Percentiles rank a stretch among this genome's conserved stretches.
These are phyloP conservation scores for Dione vanillae DNA, from an alignment of 2,888 invertebrate species.

Conservation along the genomic window DNA sequence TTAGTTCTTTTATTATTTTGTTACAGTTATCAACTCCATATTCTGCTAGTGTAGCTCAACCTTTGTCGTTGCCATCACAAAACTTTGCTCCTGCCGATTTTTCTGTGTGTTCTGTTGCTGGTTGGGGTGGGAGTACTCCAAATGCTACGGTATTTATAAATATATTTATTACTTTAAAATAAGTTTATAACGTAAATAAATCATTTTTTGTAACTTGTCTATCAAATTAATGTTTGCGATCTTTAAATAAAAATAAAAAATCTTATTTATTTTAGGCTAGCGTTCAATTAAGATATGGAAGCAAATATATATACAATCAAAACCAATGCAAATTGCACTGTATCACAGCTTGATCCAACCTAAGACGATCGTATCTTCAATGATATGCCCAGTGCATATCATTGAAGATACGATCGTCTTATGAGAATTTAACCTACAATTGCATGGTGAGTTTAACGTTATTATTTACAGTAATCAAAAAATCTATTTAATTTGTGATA, in stretches of 20 bases:
- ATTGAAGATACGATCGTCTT: too few relatives aligned
- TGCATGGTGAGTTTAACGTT: constrained; percentile 57
- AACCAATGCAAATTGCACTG: constrained; percentile 52
- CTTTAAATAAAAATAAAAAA: too few relatives aligned
- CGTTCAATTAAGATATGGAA: constrained; percentile 51
- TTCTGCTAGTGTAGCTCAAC: constrained; percentile 48
- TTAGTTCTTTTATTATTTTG: background rate
- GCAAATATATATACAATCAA: constrained; percentile 60
- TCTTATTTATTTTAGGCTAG: constrained; percentile 56
- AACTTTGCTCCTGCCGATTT: constrained; percentile 53
- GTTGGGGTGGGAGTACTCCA: constrained; percentile 55
- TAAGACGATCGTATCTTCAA: constrained; percentile 56
- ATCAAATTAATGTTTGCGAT: too few relatives aligned
- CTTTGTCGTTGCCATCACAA: constrained; percentile 51
- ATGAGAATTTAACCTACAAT: constrained; percentile 56
- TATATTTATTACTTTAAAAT: background rate
- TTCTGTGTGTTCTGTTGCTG: constrained; percentile 55
- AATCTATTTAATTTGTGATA: too few relatives aligned
- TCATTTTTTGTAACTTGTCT: too few relatives aligned
- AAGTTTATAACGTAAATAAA: background rate
- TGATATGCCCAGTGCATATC: constrained; percentile 65
- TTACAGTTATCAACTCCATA: constrained; percentile 53
- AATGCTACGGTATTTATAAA: constrained; percentile 27
- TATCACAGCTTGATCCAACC: constrained; percentile 46
- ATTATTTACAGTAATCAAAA: too few relatives aligned